phyloP scores from a whole-genome alignment of 2,113 vertebrate genomes.

The Procavia capensis region DNA sequence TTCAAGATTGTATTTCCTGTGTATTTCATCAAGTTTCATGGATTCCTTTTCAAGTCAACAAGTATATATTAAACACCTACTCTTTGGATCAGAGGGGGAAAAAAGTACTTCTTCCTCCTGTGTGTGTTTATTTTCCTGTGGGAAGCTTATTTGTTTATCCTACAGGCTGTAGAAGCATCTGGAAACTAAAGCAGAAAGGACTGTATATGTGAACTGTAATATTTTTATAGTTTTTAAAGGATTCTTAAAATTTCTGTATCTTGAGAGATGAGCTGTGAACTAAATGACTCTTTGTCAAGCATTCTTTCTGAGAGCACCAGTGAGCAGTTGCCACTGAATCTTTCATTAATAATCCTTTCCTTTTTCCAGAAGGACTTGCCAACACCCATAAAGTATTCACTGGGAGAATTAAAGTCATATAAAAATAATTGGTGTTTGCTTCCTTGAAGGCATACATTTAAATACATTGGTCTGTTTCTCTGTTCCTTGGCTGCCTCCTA shows the following conservation, averaged over 20 bases:
- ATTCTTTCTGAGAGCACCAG: slow-evolving; percentile 1
- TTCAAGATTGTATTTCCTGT: background rate
- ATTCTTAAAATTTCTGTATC: background rate
- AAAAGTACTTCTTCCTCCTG: background rate
- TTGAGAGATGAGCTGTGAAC: slow-evolving; percentile 45
- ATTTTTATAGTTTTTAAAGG: background rate
- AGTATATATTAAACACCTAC: slow-evolving; percentile 15
- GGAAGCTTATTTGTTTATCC: slow-evolving; percentile 63
- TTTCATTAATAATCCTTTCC: slow-evolving; percentile 68
- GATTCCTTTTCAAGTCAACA: slow-evolving; percentile 56
- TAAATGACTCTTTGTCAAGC: slow-evolving; percentile 52
- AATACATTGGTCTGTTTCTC: slow-evolving; percentile 24
- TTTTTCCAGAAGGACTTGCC: slow-evolving; percentile 74
- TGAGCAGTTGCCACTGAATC: slow-evolving; percentile 42
- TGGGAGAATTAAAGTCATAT: slow-evolving; percentile 75
- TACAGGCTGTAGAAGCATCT: background rate
- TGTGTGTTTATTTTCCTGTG: slow-evolving; percentile 56
- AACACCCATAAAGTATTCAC: slow-evolving; percentile 67
- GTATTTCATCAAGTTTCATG: slow-evolving; percentile 5
- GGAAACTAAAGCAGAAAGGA: slow-evolving; percentile 7
- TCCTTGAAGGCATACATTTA: slow-evolving; percentile 69
- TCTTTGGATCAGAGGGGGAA: slow-evolving; percentile 34
- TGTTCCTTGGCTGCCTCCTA: slow-evolving; percentile 29
- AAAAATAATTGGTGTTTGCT: slow-evolving; percentile 77
- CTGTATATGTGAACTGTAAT: background rate